phyloP scores from a whole-genome alignment of 1,140 invertebrate genomes.

The Procambarus clarkii region DNA sequence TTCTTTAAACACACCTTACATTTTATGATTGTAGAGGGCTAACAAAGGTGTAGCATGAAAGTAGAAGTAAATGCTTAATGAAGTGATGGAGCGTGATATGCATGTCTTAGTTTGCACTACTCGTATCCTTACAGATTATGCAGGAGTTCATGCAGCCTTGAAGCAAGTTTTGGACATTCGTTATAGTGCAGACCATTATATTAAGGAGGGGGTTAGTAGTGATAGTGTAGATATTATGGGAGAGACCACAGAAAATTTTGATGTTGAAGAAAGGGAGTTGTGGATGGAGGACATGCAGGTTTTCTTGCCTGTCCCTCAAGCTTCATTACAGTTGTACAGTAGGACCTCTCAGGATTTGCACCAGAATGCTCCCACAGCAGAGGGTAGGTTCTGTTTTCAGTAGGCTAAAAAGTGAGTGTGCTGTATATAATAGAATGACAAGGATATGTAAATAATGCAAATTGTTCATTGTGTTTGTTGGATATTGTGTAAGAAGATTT shows the following conservation, averaged over 20 bases:
- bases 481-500: no score
- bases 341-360: background rate
- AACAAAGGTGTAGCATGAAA: background rate
- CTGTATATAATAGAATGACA: background rate
- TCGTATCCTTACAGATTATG: constrained; percentile 53
- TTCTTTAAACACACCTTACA: background rate
- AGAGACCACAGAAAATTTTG: constrained; percentile 1
- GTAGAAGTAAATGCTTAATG: background rate
- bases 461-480: no score
- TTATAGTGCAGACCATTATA: constrained; percentile 40
- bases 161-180: constrained; percentile 28
- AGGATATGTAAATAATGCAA: no score
- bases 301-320: background rate
- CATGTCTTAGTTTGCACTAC: constrained; percentile 24
- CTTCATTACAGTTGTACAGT: background rate
- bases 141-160: constrained; percentile 38
- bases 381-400: constrained; percentile 18
- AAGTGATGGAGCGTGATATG: background rate
- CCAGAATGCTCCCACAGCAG: background rate
- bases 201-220: constrained; percentile 20
- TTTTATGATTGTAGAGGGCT: constrained; percentile 10
- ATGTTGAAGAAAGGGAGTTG: background rate
- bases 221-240: constrained; percentile 23
- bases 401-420: background rate
- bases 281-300: background rate